These are phyloP conservation scores for Drosophila repletoides DNA, from an alignment of 1,140 invertebrate species.

Conservation along the genomic window DNA sequence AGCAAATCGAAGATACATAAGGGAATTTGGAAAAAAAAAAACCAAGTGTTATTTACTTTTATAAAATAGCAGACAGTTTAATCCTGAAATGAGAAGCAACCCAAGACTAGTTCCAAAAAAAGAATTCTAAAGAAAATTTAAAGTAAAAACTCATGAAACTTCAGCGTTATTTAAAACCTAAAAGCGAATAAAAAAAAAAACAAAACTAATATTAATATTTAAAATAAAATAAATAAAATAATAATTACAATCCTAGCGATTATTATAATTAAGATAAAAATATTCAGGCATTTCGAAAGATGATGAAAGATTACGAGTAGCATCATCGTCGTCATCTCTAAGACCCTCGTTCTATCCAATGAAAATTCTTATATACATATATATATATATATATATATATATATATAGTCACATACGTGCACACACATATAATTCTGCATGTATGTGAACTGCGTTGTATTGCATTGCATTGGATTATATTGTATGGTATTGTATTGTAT, in stretches of 20 bases:
- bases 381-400: constrained; percentile 2
- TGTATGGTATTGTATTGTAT: constrained; percentile 50
- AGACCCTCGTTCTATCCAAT: constrained; percentile 39
- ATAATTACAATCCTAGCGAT: constrained; percentile 49
- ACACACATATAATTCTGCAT: too few relatives aligned
- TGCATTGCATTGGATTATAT: constrained; percentile 32
- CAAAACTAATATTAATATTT: neutral
- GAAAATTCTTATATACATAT: constrained; percentile 13
- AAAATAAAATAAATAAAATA: constrained; percentile 18
- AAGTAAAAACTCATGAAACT: constrained; percentile 10
- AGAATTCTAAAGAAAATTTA: constrained; percentile 10
- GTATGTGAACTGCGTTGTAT: constrained; percentile 34
- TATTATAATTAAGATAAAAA: constrained; percentile 42
- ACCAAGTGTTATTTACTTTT: constrained; percentile 60
- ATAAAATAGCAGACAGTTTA: constrained; percentile 40
- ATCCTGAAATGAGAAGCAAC: constrained; percentile 20
- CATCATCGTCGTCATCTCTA: too few relatives aligned
- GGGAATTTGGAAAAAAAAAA: neutral
- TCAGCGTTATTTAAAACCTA: constrained; percentile 20
- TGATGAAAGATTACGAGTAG: constrained; percentile 26
- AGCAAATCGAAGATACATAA: constrained; percentile 9
- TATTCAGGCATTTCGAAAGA: constrained; percentile 47
- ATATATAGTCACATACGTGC: constrained; percentile 10
- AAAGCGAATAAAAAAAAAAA: neutral
- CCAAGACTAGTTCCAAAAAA: constrained; percentile 50